A percentile compares a stretch with the other conserved stretches of the same genome.
Conservation (phyloP, 2,797 vertebrate genomes). For the Pantherophis alleghaniensis region DNA sequence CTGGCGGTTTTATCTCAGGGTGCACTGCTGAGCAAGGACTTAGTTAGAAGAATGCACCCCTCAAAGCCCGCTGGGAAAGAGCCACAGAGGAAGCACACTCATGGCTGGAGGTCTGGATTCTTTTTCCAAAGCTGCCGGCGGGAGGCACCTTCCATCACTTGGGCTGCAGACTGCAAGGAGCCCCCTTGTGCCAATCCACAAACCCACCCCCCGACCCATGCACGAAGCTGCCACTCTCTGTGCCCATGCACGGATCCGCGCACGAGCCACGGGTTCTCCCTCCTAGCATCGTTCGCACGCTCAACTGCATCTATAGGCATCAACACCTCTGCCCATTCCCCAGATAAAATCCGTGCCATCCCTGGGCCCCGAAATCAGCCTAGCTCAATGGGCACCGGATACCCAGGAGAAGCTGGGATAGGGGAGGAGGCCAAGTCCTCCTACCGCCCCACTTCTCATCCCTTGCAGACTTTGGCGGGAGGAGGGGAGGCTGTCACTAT, state of each 20-base stretch:
- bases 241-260: fast-evolving
- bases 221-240: neutral
- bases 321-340: neutral
- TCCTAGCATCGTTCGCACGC: neutral
- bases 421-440: neutral
- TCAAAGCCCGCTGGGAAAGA: no score
- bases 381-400: neutral
- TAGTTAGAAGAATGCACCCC: no score
- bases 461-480: neutral
- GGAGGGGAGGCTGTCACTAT: no score
- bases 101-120: no score
- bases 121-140: no score
- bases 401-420: no score
- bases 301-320: fast-evolving
- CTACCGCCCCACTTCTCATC: neutral
- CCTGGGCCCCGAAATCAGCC: neutral
- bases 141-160: neutral
- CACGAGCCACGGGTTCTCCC: neutral
- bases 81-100: no score
- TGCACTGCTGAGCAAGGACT: no score
- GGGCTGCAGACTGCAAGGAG: neutral
- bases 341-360: neutral
- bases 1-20: no score
- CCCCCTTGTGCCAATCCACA: neutral
- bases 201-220: no score